These are phyloP conservation scores for Picus viridis DNA, from an alignment of 2,797 vertebrate genomes.

Conservation along the genomic window DNA sequence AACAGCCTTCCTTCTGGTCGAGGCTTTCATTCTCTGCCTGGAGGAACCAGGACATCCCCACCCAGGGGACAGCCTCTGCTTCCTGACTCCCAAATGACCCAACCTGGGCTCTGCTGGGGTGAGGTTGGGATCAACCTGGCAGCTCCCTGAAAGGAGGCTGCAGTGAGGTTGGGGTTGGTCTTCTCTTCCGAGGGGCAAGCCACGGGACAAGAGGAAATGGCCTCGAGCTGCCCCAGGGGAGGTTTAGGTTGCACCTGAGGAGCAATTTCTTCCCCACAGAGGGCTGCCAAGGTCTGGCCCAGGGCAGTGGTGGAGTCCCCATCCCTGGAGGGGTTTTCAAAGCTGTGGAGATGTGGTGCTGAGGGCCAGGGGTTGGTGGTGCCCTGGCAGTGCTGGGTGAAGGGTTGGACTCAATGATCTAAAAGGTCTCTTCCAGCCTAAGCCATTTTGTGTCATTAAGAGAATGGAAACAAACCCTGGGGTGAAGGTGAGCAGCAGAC, in stretches of 20 bases:
- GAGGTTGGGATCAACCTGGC: not conserved
- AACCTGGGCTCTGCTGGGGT: not conserved
- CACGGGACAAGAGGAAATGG: not conserved
- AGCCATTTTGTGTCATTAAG: no score
- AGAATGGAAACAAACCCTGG: no score
- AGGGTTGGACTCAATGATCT: no score
- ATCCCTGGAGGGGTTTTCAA: no score
- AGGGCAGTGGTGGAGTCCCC: not conserved
- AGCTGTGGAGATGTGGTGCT: no score
- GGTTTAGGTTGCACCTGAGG: not conserved
- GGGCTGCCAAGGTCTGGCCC: not conserved
- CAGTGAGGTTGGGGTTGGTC: not conserved
- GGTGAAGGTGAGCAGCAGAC: no score
- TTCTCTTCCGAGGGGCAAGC: not conserved
- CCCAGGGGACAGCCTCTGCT: no score
- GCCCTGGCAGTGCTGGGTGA: no score
- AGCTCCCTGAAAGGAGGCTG: not conserved
- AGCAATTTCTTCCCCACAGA: not conserved
- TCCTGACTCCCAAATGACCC: no score
- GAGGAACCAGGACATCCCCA: not conserved
- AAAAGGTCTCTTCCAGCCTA: no score
- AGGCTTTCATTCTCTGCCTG: not conserved
- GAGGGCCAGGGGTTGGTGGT: no score
- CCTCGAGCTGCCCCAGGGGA: not conserved
- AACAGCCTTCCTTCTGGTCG: not conserved